Evolutionary conservation across 2,888 invertebrate genomes (phyloP), one percentile per base, ranked within the genome.

Genomic region (Drosophila pegasa): DNA sequence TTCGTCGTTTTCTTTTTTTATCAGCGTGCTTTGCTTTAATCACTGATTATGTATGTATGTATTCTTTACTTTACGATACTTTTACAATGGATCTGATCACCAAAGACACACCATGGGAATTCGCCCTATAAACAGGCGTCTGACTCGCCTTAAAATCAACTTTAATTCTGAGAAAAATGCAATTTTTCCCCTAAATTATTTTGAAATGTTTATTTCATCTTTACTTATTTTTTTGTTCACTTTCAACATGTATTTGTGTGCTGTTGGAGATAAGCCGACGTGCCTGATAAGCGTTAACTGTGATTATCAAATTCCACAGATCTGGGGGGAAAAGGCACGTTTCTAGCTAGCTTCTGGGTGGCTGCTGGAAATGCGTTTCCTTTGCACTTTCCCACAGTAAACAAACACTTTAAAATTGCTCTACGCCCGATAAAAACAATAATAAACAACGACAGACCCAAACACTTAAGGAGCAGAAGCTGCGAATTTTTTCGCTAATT

Each of bases 81-180:
- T 75, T 61, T 41, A 60, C 56, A 48, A 31, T 54, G 59, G 76
- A 86, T 86, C 88, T 88, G 66, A 85, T 84, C 84, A 31, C n/a
- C n/a, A 2, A 31, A 31, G 20, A 27, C 12, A 38, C 18, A 6
- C 20, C 2, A 51, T 47, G n/a, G 38, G 33, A 58, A 61, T 27
- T 10, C 67, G 48, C 25, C 35, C 29, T 43, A 63, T 63, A 66
- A 66, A 62, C 61, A 71, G 63, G 62, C 68, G 50, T n/a, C n/a
- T 65, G 37, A 41, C 33, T 50, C 33, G n/a, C 10, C 16, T 25
- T 35, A 12, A 51, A 51, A 37, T 37, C 12, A 16, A 16, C 3
- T 45, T 45, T 2, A 45, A 27, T 10, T 3, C 27, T 16, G 10
- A 45, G 12, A 29, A 45, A 18, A 29, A 12, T 7, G 10, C 16